phyloP scores from a whole-genome alignment of 2,113 vertebrate species.

The Recurvirostra avosetta region DNA sequence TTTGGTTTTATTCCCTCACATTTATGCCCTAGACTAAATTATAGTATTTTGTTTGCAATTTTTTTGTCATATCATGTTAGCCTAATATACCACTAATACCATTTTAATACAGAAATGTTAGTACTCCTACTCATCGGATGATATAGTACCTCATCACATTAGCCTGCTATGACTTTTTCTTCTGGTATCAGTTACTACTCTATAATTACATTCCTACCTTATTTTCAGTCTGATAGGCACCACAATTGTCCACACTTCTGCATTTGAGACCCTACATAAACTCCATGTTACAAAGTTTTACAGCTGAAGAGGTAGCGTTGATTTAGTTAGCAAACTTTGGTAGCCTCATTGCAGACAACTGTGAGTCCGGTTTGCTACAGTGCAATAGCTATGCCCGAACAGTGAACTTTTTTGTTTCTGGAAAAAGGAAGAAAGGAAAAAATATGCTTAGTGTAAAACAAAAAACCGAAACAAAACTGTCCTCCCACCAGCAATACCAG shows the following conservation, averaged over 20 bases:
- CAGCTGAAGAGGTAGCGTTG: background rate
- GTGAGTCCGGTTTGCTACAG: background rate
- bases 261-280: background rate
- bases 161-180: constrained; percentile 43
- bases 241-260: background rate
- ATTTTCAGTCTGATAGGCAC: constrained; percentile 8
- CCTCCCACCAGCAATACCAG: background rate
- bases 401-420: background rate
- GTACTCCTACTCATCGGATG: background rate
- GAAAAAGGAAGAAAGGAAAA: background rate
- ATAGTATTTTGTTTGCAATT: constrained; percentile 66
- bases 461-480: background rate
- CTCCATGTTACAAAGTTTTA: background rate
- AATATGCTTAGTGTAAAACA: background rate
- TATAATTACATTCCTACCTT: constrained; percentile 50
- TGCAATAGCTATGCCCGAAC: background rate
- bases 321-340: background rate
- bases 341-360: background rate
- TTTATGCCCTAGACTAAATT: constrained; percentile 67
- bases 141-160: constrained; percentile 48
- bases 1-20: constrained; percentile 67
- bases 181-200: background rate
- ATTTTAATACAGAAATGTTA: constrained; percentile 63
- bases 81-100: constrained; percentile 56
- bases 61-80: constrained; percentile 67